Evolutionary conservation across 2,888 invertebrate species (phyloP).

Genomic region (Steinernema hermaphroditum): DNA sequence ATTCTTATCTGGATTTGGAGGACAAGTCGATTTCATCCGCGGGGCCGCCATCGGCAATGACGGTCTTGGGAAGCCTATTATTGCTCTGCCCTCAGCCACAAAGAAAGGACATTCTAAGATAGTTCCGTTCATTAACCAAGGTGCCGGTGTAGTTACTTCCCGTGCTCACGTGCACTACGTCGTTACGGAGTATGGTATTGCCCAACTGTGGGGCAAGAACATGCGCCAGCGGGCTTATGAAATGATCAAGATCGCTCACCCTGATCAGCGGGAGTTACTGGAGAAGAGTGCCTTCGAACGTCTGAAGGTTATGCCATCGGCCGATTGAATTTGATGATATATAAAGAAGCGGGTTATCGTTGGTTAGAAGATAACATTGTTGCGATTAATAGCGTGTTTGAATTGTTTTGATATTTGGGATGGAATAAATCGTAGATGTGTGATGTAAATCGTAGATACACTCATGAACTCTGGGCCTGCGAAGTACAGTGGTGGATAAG

Average conservation of each 20-base stretch:
- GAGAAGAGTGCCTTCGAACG: constrained; percentile 84
- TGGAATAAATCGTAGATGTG: too few species aligned
- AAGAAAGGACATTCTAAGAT: constrained; percentile 83
- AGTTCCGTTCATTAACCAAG: constrained; percentile 79
- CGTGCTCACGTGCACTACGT: constrained; percentile 90
- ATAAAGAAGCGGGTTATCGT: not conserved
- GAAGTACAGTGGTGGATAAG: too few species aligned
- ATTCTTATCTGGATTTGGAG: constrained; percentile 80
- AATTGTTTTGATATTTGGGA: too few species aligned
- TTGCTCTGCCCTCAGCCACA: constrained; percentile 79
- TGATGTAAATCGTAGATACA: too few species aligned
- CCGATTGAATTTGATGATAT: constrained; percentile 33
- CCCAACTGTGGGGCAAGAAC: constrained; percentile 84
- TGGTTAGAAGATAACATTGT: too few species aligned
- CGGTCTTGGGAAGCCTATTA: constrained; percentile 85
- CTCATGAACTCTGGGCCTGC: too few species aligned
- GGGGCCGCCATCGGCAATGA: constrained; percentile 84
- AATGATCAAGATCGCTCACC: constrained; percentile 85
- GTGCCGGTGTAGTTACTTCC: constrained; percentile 89
- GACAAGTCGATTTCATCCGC: constrained; percentile 85
- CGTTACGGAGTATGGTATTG: constrained; percentile 89
- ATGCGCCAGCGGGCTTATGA: constrained; percentile 86
- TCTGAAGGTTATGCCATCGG: constrained; percentile 69
- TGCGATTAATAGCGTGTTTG: too few species aligned
- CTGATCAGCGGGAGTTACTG: constrained; percentile 79